A percentile compares a stretch with the other conserved stretches of the same genome.
Evolutionary conservation across 1,140 invertebrate species (phyloP).

Genomic region (Colletes latitarsis): DNA sequence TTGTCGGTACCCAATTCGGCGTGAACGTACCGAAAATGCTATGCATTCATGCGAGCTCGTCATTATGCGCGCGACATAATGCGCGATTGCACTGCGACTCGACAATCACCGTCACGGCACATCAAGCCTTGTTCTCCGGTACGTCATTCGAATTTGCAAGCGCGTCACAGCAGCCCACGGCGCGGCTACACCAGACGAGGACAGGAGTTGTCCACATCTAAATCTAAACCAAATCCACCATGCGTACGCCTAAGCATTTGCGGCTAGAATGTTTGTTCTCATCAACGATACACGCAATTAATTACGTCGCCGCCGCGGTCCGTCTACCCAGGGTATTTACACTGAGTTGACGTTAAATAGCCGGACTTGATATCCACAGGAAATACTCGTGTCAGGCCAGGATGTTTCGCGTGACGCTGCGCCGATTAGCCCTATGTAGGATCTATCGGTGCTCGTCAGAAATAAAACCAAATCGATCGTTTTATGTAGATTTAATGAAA

Average conservation of each 20-base stretch:
- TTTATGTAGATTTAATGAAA: too few species aligned
- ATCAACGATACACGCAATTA: conserved; percentile 44
- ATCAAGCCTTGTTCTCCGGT: conserved; percentile 27
- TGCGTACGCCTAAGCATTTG: conserved; percentile 27
- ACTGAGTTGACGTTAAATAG: conserved; percentile 30
- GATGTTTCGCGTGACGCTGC: too few species aligned
- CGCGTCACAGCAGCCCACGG: conserved; percentile 37
- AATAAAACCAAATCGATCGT: neutral
- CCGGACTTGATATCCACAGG: conserved; percentile 9
- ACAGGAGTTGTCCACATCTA: conserved; percentile 32
- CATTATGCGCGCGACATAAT: conserved; percentile 66
- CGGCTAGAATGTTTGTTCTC: conserved; percentile 52
- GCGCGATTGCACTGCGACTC: conserved; percentile 61
- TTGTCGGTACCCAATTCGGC: conserved; percentile 59
- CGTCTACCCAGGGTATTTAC: conserved; percentile 17
- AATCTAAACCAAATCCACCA: conserved; percentile 47
- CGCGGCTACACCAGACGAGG: neutral
- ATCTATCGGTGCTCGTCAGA: neutral
- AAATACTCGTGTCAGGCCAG: conserved; percentile 8
- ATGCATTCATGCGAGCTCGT: conserved; percentile 60
- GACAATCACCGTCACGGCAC: conserved; percentile 54
- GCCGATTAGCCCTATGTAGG: neutral
- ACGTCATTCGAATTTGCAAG: conserved; percentile 61
- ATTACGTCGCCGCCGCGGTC: conserved; percentile 40
- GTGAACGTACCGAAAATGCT: conserved; percentile 59